Conservation (phyloP, 1,140 invertebrate species). For the Aphelenchoides fujianensis region DNA sequence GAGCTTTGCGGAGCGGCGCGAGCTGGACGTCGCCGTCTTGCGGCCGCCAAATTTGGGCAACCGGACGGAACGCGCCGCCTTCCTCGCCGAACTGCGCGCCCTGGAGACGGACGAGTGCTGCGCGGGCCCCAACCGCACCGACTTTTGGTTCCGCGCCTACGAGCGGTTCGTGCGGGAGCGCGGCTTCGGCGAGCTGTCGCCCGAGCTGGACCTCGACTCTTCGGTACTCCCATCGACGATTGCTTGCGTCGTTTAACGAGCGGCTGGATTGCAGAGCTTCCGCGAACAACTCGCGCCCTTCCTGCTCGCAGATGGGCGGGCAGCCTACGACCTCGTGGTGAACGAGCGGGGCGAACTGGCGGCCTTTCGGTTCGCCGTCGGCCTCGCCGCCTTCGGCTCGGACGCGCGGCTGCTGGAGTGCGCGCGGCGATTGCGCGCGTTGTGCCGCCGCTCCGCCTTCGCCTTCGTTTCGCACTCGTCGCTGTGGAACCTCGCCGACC, state of each 20-base stretch:
- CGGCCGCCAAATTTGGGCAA: slow-evolving; percentile 50
- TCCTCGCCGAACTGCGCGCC: slow-evolving; percentile 36
- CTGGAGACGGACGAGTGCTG: slow-evolving; percentile 48
- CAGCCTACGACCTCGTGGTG: slow-evolving; percentile 44
- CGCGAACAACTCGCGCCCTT: slow-evolving; percentile 39
- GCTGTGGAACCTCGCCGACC: slow-evolving; percentile 55
- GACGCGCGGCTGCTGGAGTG: slow-evolving; percentile 42
- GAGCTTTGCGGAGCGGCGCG: slow-evolving; percentile 38
- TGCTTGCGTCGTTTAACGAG: too few species aligned
- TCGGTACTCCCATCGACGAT: slow-evolving; percentile 27
- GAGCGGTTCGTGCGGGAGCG: slow-evolving; percentile 42
- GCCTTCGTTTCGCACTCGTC: slow-evolving; percentile 42
- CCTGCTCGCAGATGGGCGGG: slow-evolving; percentile 44
- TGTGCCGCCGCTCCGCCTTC: slow-evolving; percentile 29
- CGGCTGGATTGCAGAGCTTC: slow-evolving; percentile 33
- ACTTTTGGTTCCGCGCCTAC: slow-evolving; percentile 56
- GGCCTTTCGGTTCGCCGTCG: slow-evolving; percentile 44
- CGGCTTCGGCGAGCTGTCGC: slow-evolving; percentile 42
- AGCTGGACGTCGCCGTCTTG: slow-evolving; percentile 50
- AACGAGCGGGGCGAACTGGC: slow-evolving; percentile 26
- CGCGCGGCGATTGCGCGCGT: slow-evolving; percentile 32
- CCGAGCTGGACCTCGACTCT: slow-evolving; percentile 33
- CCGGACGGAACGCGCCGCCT: slow-evolving; percentile 27
- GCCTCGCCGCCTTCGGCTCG: slow-evolving; percentile 33
- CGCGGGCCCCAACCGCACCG: slow-evolving; percentile 37